Evolutionary conservation across 2,113 vertebrate genomes (phyloP).

Genomic region (Xenotilapia flavipinnis): DNA sequence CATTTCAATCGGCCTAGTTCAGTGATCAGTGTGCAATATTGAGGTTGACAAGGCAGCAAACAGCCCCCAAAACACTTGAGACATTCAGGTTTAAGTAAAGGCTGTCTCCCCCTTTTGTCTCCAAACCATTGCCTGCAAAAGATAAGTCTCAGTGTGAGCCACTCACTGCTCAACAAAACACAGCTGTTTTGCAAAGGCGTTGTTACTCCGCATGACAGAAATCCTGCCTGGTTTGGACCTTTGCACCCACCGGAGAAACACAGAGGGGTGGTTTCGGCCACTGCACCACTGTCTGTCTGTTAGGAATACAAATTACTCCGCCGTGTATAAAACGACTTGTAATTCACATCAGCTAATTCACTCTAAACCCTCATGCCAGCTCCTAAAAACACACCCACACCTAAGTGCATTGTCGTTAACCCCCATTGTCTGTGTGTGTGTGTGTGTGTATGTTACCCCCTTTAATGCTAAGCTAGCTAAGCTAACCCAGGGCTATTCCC

Average conservation of each 20-base stretch:
- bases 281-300: slow-evolving; percentile 63
- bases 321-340: neutral
- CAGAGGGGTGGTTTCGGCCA: slow-evolving; percentile 55
- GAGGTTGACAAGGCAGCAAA: slow-evolving; percentile 2
- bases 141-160: neutral
- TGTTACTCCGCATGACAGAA: slow-evolving; percentile 1
- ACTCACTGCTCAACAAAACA: neutral
- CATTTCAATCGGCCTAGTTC: neutral
- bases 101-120: neutral
- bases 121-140: neutral
- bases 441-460: neutral
- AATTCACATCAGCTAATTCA: neutral
- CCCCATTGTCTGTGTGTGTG: slow-evolving; percentile 55
- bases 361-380: neutral
- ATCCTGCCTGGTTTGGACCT: slow-evolving; percentile 33
- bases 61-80: neutral
- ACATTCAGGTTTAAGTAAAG: neutral
- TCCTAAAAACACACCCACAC: neutral
- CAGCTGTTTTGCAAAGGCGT: neutral
- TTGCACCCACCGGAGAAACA: slow-evolving; percentile 38
- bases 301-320: slow-evolving; percentile 63
- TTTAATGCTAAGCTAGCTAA: slow-evolving; percentile 64
- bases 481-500: slow-evolving; percentile 58
- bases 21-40: neutral
- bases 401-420: neutral